Evolutionary conservation across 1,140 invertebrate species (phyloP), one percentile per base, ranked within the genome.

Genomic region (Neocloeon triangulifer): DNA sequence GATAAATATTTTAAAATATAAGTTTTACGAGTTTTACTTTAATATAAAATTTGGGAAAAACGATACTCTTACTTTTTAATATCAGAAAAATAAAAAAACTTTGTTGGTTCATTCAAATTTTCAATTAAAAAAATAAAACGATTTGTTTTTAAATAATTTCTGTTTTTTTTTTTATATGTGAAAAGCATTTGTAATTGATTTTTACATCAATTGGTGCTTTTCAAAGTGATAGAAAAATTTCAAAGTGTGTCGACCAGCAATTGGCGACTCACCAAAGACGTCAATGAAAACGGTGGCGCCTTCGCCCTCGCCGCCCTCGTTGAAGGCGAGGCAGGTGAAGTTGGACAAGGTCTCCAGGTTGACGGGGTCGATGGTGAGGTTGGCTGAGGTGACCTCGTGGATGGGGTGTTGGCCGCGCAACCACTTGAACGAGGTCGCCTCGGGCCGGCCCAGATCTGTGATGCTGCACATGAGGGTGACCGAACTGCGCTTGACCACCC

Each of bases 311-410:
- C 82, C 82, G 4, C 77, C 82, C 15, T 71, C 65, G 48, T 84
- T 88, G 43, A 67, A 63, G 0, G 79, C 80, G 34, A 72, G 62
- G 45, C 85, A 91, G 0, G 78, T 79, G 55, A 84, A 86, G 56
- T 84, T 85, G 39, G 76, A 73, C 25, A 75, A 61, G 18, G 74
- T 77, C 46, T 80, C 73, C 19, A 88, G 53, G 15, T 73, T 73
- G 4, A 82, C 77, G 0, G 75, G 71, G 28, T 75, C 67, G 30
- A 86, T 75, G 19, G 67, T 73, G 61, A 73, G 75, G 37, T 73
- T 68, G 26, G 68, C 58, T 7, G 70, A 63, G 19, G 71, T 69
- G 27, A 77, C 64, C 39, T 82, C 73, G 25, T 64, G 60, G 10
- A 85, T 59, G 2, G 67, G 56, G 28, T 74, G 64, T 5, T 63